Evolutionary conservation across 2,113 vertebrate species (phyloP), one percentile per base, ranked within the genome.

Genomic region (Camelus bactrianus): DNA sequence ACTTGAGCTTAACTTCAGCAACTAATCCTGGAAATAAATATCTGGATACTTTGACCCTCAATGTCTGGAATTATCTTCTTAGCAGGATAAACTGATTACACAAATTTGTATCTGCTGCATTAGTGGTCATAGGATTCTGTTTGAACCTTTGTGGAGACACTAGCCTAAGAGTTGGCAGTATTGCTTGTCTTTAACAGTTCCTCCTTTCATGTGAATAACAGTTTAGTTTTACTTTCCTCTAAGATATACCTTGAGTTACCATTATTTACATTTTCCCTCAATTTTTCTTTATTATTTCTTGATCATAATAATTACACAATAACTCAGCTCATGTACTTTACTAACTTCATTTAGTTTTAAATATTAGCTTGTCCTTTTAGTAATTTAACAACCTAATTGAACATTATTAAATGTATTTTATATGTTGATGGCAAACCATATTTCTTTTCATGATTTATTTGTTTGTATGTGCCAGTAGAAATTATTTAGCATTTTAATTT

Each of bases 381-480:
- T 77, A 87, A 67, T 35, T 94, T 54, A 58, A 93, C 7, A 65
- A 69, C 4, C 2, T 76, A 88, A 82, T 48, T 76, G 10, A 38
- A 87, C 77, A 73, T 60, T 77, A 91, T 84, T 79, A 76, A 82
- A 64, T 46, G 1, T 19, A 80, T 56, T 81, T 89, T 84, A 20
- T 65, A 84, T 67, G 2, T 73, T 67, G 26, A 62, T 85, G 2
- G 2, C 7, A 28, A 91, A 26, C 13, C 7, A 73, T 38, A 88
- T 77, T 95, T 79, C 6, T 81, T 95, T 94, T 70, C 65, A 19
- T 83, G 11, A 91, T 89, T 65, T 58, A 72, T 72, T 93, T 77
- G 35, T 67, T 92, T 76, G 14, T 79, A 81, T 67, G 3, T n/a
- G 8, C 6, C 62, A 75, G 4, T 28, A 91, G 30, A 86, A 77